Base-by-base conservation (phyloP, 2,113 vertebrate genomes). In the Trichomycterus rosablanca region DNA sequence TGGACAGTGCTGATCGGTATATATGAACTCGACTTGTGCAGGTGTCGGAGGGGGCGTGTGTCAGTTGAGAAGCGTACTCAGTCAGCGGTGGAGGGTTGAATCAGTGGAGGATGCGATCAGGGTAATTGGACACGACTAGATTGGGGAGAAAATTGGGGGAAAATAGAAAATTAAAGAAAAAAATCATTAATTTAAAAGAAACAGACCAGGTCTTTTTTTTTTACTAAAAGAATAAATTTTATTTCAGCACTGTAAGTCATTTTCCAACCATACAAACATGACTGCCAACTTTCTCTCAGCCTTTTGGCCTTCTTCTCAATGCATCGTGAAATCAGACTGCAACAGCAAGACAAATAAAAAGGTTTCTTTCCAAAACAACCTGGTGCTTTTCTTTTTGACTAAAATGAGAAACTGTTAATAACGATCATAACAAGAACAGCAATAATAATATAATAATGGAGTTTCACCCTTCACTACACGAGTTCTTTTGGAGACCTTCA, bases 221-320 rank as follows among this genome's bases (percentile, higher is more conserved):
- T 87, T 89, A 89, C 87, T 89, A 89, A 89, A 89, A 89, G 87
- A 89, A 89, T 89, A 89, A 86, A 89, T 87, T 89, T 89, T 89
- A 89, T 89, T 89, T 89, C 86, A 89, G 87, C 87, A 89, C 86
- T 87, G 84, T 86, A 88, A 87, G 86, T 88, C 83, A 84, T 88
- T 86, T 87, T 82, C 85, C 85, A 88, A 88, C 86, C 84, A 83
- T 87, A 88, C 86, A 87, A 87, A 87, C 84, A 82, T 82, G 83
- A 87, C 86, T 80, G 83, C 84, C 84, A 83, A 84, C 83, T 81
- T 80, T 72, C 54, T 61, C 55, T 54, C 48, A 70, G 59, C 67
- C 72, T 70, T 67, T 63, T 76, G 82, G 77, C 80, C 73, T 80
- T 82, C 76, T 80, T 83, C 81, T 78, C 77, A 79, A 83, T 78